Conservation (phyloP, 1,140 invertebrate species). For the Dreissena rostriformis region DNA sequence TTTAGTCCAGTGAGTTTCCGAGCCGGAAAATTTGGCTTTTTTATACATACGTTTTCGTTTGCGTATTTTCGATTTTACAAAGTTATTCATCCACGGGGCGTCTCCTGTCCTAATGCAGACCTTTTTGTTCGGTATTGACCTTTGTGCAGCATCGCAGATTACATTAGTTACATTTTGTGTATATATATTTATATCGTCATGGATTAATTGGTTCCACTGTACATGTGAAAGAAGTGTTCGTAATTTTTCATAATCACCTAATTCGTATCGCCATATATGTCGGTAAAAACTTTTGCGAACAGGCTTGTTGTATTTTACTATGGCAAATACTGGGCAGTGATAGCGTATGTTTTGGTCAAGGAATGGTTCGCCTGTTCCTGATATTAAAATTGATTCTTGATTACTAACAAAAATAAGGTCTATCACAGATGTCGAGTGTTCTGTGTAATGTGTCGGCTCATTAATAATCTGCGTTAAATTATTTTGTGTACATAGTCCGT, state of each 20-base stretch:
- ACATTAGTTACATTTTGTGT: background rate
- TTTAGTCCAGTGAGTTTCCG: background rate
- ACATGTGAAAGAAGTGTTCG: background rate
- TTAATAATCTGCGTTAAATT: too few species aligned
- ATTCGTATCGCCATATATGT: background rate
- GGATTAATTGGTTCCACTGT: background rate
- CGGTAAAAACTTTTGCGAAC: background rate
- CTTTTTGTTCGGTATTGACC: constrained; percentile 1
- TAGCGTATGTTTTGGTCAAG: constrained; percentile 23
- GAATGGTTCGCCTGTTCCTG: background rate
- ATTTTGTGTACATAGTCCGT: too few species aligned
- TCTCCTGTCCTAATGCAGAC: background rate
- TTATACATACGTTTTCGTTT: background rate
- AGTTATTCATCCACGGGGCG: constrained; percentile 15
- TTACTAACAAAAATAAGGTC: background rate
- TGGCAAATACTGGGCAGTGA: constrained; percentile 23
- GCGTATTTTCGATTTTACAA: background rate
- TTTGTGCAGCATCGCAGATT: background rate
- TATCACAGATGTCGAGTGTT: background rate
- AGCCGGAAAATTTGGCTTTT: background rate
- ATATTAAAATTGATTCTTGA: background rate
- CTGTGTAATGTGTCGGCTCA: background rate
- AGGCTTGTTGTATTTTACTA: background rate
- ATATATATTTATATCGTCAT: background rate
- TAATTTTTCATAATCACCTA: background rate